Base-by-base conservation (phyloP, 2,797 vertebrate species). In the Enteromius unitaeniatus region DNA sequence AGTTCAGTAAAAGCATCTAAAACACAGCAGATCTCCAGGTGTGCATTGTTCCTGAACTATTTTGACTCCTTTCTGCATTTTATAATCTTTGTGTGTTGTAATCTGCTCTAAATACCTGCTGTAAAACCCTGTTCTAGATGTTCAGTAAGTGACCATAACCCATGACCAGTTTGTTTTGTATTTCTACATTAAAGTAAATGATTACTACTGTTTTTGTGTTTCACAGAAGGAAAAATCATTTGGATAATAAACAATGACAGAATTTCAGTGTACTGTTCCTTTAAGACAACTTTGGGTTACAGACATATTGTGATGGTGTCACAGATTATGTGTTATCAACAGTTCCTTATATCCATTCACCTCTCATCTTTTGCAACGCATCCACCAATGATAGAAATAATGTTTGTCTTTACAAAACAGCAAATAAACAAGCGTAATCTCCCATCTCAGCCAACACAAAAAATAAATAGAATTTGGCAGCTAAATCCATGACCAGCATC, bases 391-490 rank as follows among this genome's bases (percentile, higher is more conserved):
- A 86, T 70, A 55, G 68, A 83, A 83, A 60, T 42, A 78, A 74
- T 87, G 60, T 87, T 88, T 88, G 78, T 55, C 55, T 86, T 78
- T 51, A 72, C 42, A 79, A 84, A 82, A 75, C 75, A 82, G 55
- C 82, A 86, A 79, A 85, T 65, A 84, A 84, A 84, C 75, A 77
- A 40, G 49, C 9, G 58, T 77, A 79, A 88, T 77, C 82, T 80
- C 40, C 65, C 17, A 58, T 75, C 47, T 86, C 64, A 83, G 79
- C 83, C 87, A 88, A 83, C 82, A 67, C n/a, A 26, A 79, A 84
- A 84, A 85, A 84, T 82, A 82, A 84, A 86, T 78, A 80, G 60
- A 79, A 77, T 58, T 85, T 86, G 85, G 83, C 85, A 85, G 70
- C 47, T 72, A 68, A 83, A 85, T 80, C 75, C 78, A 81, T 49